Percentiles rank a stretch among this genome's conserved stretches.
Conservation (phyloP, 2,888 invertebrate species). For the Eupithecia subumbrata region DNA sequence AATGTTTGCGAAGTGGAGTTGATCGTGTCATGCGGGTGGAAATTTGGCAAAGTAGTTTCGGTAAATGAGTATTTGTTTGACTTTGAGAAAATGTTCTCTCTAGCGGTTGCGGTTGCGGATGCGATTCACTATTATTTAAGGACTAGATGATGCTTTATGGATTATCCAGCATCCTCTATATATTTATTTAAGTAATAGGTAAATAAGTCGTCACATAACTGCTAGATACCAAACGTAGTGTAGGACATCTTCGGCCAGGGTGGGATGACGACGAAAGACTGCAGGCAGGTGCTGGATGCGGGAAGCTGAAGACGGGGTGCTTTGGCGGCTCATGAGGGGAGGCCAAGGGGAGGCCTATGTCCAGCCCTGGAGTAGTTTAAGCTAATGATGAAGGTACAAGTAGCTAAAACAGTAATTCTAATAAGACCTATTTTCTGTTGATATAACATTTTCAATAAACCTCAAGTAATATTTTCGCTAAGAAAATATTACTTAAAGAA, state of each 20-base stretch:
- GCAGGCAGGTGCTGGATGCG: too few relatives aligned
- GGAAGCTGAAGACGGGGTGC: not conserved
- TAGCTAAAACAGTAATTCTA: not conserved
- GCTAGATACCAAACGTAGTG: not conserved
- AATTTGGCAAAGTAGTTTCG: not conserved
- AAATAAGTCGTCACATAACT: not conserved
- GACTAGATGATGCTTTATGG: too few relatives aligned
- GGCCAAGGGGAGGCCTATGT: not conserved
- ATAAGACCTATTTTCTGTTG: not conserved
- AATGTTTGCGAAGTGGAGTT: constrained; percentile 49
- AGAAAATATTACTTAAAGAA: too few relatives aligned
- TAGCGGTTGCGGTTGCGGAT: too few relatives aligned
- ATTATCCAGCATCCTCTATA: too few relatives aligned
- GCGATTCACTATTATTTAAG: too few relatives aligned
- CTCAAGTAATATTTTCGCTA: not conserved
- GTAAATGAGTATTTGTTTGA: constrained; percentile 4
- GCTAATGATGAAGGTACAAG: not conserved
- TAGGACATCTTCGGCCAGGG: not conserved
- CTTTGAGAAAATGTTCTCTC: not conserved
- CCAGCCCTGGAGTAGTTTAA: not conserved
- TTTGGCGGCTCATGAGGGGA: not conserved
- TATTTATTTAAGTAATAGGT: not conserved
- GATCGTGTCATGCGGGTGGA: constrained; percentile 18
- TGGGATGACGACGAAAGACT: not conserved
- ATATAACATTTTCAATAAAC: not conserved